A percentile compares a stretch with the other conserved stretches of the same genome.
Evolutionary conservation across 2,113 vertebrate species (phyloP).

Genomic region (Cephalopholis sonnerati): DNA sequence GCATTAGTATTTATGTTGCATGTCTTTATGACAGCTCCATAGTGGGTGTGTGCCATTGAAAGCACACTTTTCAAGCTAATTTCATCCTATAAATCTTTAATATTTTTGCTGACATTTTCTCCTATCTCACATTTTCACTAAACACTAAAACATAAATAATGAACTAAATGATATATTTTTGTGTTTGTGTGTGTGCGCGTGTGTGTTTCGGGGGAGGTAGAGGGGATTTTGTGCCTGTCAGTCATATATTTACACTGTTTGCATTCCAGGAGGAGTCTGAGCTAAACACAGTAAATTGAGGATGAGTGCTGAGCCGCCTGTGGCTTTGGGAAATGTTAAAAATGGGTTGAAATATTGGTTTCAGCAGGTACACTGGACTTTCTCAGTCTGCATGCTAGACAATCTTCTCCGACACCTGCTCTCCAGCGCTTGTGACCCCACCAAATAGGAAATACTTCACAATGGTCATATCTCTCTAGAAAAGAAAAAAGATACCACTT

Average conservation of each 20-base stretch:
- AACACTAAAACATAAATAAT: slow-evolving; percentile 32
- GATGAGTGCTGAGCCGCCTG: slow-evolving; percentile 66
- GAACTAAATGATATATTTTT: slow-evolving; percentile 16
- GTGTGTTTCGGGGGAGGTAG: slow-evolving; percentile 52
- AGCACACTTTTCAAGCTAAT: slow-evolving; percentile 32
- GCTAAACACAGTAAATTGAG: slow-evolving; percentile 84
- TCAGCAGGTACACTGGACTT: slow-evolving; percentile 63
- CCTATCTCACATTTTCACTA: slow-evolving; percentile 9
- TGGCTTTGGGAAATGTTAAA: slow-evolving; percentile 71
- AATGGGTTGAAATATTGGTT: slow-evolving; percentile 70
- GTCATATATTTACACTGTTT: slow-evolving; percentile 80
- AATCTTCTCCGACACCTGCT: slow-evolving; percentile 67
- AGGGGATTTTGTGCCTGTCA: slow-evolving; percentile 69
- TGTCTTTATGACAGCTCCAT: slow-evolving; percentile 3
- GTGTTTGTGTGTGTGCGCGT: slow-evolving; percentile 4
- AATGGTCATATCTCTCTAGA: slow-evolving; percentile 17
- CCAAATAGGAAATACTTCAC: slow-evolving; percentile 52
- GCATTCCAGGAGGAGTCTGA: slow-evolving; percentile 78
- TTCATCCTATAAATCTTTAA: slow-evolving; percentile 20
- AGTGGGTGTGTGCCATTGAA: background rate
- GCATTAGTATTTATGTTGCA: slow-evolving; percentile 12
- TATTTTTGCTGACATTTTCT: slow-evolving; percentile 2
- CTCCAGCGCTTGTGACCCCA: slow-evolving; percentile 48
- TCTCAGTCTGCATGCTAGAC: slow-evolving; percentile 49
- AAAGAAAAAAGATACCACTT: slow-evolving; percentile 49